Percentiles rank a stretch among this genome's conserved stretches.
Conservation (phyloP, 2,888 invertebrate genomes). For the Caenorhabditis panamensis region DNA sequence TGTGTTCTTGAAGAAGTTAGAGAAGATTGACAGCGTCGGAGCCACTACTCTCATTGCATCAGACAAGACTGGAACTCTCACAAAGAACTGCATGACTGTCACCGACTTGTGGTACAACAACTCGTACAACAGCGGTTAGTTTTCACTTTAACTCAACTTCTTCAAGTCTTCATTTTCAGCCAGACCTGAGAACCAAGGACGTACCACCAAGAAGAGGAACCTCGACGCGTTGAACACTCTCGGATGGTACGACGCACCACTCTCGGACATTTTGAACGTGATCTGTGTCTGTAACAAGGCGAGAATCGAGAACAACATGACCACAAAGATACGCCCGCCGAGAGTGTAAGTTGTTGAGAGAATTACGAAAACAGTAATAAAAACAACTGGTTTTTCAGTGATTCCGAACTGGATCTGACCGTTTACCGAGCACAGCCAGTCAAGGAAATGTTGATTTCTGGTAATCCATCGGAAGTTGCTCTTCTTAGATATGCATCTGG, state of each 20-base stretch:
- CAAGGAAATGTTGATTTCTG: slow-evolving; percentile 62
- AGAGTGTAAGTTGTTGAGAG: slow-evolving; percentile 46
- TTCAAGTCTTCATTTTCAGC: slow-evolving; percentile 39
- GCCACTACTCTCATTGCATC: slow-evolving; percentile 68
- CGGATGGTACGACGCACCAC: slow-evolving; percentile 63
- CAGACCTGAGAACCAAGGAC: slow-evolving; percentile 61
- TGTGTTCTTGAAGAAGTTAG: slow-evolving; percentile 72
- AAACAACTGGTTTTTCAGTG: slow-evolving; percentile 41
- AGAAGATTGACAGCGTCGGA: slow-evolving; percentile 69
- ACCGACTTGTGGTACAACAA: slow-evolving; percentile 71
- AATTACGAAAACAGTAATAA: neutral
- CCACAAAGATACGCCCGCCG: slow-evolving; percentile 51
- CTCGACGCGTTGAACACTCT: slow-evolving; percentile 52
- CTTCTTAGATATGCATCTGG: slow-evolving; percentile 65
- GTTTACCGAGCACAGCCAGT: slow-evolving; percentile 56
- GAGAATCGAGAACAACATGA: slow-evolving; percentile 59
- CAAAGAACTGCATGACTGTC: slow-evolving; percentile 72
- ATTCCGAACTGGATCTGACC: slow-evolving; percentile 62
- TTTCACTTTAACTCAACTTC: neutral
- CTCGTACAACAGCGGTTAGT: slow-evolving; percentile 63
- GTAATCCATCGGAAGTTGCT: slow-evolving; percentile 70
- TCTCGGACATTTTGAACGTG: slow-evolving; percentile 68
- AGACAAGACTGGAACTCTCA: slow-evolving; percentile 71
- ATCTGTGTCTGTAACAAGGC: slow-evolving; percentile 72
- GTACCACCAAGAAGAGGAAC: slow-evolving; percentile 61